These are phyloP conservation scores for Lacerta agilis DNA, from an alignment of 2,797 vertebrate species.

Conservation along the genomic window DNA sequence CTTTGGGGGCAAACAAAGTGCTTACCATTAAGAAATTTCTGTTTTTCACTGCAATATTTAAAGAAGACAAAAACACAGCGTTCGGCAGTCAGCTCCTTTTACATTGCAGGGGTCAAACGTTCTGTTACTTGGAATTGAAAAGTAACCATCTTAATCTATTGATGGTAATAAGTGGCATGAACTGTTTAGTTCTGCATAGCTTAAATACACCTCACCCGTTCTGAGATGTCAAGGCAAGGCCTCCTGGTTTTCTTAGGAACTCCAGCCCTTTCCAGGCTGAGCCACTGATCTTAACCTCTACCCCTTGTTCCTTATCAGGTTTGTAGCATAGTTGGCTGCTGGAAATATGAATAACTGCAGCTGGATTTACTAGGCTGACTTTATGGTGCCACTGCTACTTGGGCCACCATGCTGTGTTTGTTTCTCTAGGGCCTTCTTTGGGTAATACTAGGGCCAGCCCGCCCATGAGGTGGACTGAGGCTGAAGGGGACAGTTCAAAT, in stretches of 20 bases:
- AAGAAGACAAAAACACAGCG: neutral
- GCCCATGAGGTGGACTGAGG: too few relatives aligned
- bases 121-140: neutral
- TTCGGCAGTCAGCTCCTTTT: neutral
- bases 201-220: neutral
- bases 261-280: neutral
- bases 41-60: slow-evolving; percentile 11
- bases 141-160: neutral
- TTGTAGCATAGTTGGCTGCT: neutral
- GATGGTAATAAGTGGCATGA: neutral
- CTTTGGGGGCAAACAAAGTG: slow-evolving; percentile 4
- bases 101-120: neutral
- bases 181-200: neutral
- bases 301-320: neutral
- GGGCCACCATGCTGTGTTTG: neutral
- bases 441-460: neutral
- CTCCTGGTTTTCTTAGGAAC: neutral
- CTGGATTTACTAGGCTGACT: neutral
- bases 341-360: too few relatives aligned
- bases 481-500: too few relatives aligned
- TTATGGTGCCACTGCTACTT: neutral
- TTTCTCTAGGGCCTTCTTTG: neutral
- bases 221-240: neutral
- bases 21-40: neutral
- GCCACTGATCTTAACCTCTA: neutral